phyloP scores from a whole-genome alignment of 2,113 vertebrate species.

The Chamaetylas fuelleborni region DNA sequence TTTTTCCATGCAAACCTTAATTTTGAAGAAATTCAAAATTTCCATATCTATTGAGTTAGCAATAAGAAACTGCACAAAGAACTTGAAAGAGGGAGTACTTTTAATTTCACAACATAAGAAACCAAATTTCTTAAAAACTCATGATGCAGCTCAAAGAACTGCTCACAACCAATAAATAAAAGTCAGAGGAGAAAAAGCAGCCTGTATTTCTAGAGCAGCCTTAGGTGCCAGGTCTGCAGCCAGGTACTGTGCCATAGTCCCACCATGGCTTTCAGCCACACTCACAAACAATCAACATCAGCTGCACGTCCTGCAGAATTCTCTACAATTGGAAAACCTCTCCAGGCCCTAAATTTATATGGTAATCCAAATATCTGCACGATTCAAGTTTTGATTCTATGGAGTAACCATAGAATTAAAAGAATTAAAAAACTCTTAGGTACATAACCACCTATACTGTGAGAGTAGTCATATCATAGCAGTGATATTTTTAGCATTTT shows the following conservation, averaged over 20 bases:
- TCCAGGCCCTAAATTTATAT: not conserved
- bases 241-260: not conserved
- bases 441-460: not conserved
- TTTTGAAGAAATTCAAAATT: not conserved
- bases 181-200: not conserved
- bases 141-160: not conserved
- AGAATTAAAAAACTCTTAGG: not conserved
- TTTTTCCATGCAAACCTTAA: not conserved
- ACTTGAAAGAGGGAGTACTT: not conserved
- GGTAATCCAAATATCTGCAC: not conserved
- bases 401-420: not conserved
- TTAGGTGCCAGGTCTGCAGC: not conserved
- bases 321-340: not conserved
- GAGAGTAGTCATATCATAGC: not conserved
- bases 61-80: not conserved
- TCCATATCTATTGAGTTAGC: not conserved
- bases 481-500: not conserved
- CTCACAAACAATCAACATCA: not conserved
- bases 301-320: not conserved
- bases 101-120: not conserved
- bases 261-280: not conserved
- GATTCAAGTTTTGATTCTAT: not conserved
- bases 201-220: not conserved
- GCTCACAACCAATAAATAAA: not conserved
- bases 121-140: conserved; percentile 18